Evolutionary conservation across 1,140 invertebrate genomes (phyloP), one percentile per base, ranked within the genome.

Genomic region (Habropoda laboriosa): DNA sequence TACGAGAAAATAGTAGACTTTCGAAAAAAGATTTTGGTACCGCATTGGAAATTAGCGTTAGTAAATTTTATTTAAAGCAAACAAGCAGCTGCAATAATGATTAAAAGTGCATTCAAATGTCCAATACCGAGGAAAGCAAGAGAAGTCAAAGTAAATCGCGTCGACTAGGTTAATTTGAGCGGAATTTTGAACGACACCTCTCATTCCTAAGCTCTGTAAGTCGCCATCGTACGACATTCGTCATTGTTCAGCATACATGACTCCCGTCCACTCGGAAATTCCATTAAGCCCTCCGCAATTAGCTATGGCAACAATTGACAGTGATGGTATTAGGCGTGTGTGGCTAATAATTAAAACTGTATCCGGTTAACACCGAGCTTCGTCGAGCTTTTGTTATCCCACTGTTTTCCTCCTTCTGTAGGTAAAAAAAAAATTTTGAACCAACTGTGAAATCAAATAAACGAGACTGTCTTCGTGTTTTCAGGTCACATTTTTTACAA

Each of bases 261-360:
- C 71, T 76, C 40, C 38, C n/a, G 35, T 45, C 68, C 77, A 78
- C 73, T 78, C 58, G 55, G 68, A 74, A 84, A 85, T 85, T 85
- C 82, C 73, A 85, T 84, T 85, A 85, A 83, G n/a, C 71, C 27
- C 60, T 57, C 72, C 51, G 66, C 78, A 78, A 73, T 81, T 73
- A 74, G 49, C 32, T 47, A 40, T 32, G 68, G 78, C 75, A 71
- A 83, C 79, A 85, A 86, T 82, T 85, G 82, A 81, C 79, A 64
- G 57, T 81, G 75, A 86, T 27, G 45, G 38, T 35, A 49, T 85
- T 76, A 73, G 55, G n/a, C 57, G 27, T 30, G 63, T 53, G 60
- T 53, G 24, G 32, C 32, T 79, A 79, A 85, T 86, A 82, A 82
- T 71, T 71, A 58, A 85, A 74, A 79, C 64, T 35, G 18, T 45